Conservation (phyloP, 1,140 invertebrate species). For the Drosophila littoralis region DNA sequence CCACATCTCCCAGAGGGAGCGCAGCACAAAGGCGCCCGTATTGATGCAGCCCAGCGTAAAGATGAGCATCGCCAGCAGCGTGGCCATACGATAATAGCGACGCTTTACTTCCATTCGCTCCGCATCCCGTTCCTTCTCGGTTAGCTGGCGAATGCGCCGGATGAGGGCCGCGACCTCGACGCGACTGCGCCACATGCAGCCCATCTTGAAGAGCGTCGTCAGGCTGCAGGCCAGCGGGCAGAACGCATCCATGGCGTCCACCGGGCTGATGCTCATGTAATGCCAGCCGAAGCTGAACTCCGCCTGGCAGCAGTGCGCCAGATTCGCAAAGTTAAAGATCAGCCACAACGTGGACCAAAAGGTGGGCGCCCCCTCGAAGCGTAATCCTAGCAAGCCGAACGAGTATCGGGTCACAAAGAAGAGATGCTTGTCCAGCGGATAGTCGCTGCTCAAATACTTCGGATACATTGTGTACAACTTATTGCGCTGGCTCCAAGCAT, state of each 20-base stretch:
- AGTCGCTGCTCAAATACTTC: slow-evolving; percentile 42
- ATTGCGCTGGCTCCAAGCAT: background rate
- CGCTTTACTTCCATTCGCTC: slow-evolving; percentile 1
- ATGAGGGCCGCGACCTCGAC: slow-evolving; percentile 46
- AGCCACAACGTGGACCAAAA: slow-evolving; percentile 35
- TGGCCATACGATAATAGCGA: slow-evolving; percentile 45
- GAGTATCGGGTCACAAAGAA: slow-evolving; percentile 66
- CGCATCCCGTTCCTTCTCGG: slow-evolving; percentile 24
- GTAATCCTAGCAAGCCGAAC: slow-evolving; percentile 50
- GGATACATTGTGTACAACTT: slow-evolving; percentile 49
- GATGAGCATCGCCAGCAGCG: slow-evolving; percentile 55
- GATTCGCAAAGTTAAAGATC: slow-evolving; percentile 56
- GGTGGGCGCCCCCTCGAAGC: slow-evolving; percentile 28
- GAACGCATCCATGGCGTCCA: slow-evolving; percentile 70
- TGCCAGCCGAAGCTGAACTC: slow-evolving; percentile 60
- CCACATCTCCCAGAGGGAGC: slow-evolving; percentile 66
- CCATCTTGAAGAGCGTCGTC: slow-evolving; percentile 63
- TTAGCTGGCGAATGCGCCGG: slow-evolving; percentile 43
- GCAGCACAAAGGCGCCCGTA: slow-evolving; percentile 55
- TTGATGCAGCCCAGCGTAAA: slow-evolving; percentile 58
- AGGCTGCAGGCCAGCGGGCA: slow-evolving; percentile 63
- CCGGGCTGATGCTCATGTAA: slow-evolving; percentile 47
- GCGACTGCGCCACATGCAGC: slow-evolving; percentile 60
- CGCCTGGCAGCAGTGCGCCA: slow-evolving; percentile 68
- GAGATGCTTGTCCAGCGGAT: slow-evolving; percentile 60